Percentiles rank a stretch among this genome's conserved stretches.
Conservation (phyloP, 1,140 invertebrate genomes). For the Cotesia glomerata region DNA sequence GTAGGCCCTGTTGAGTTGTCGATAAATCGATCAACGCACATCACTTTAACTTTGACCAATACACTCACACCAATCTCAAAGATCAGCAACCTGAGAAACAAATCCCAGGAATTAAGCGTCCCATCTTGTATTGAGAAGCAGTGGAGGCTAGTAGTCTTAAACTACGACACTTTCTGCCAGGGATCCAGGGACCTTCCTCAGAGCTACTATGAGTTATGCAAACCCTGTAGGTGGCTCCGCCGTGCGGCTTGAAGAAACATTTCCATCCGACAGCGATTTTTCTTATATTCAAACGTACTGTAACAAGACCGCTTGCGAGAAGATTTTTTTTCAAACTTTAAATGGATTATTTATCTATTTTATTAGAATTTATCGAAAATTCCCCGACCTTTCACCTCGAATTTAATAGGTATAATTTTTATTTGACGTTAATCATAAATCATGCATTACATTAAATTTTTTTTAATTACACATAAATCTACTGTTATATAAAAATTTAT, state of each 20-base stretch:
- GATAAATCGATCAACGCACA: conserved; percentile 32
- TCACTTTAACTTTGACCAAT: conserved; percentile 50
- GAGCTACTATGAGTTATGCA: conserved; percentile 42
- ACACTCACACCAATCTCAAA: conserved; percentile 41
- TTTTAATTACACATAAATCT: no score
- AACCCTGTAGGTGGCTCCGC: conserved; percentile 46
- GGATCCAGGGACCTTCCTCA: conserved; percentile 53
- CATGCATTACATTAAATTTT: no score
- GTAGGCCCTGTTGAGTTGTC: conserved; percentile 48
- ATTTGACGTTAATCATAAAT: no score
- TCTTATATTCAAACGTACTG: not conserved
- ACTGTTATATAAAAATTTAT: not conserved
- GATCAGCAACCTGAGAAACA: conserved; percentile 37
- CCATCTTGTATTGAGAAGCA: conserved; percentile 35
- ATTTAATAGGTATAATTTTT: not conserved
- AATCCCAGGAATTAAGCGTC: conserved; percentile 27
- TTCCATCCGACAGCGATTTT: rapidly evolving
- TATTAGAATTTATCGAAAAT: no score
- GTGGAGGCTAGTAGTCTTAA: conserved; percentile 39
- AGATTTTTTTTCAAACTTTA: no score
- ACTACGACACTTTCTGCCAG: conserved; percentile 47
- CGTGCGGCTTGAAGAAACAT: conserved; percentile 43
- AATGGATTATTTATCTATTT: no score
- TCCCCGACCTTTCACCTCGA: not conserved
- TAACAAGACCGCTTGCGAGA: no score